phyloP scores from a whole-genome alignment of 1,140 invertebrate species.

The Thaumatotibia leucotreta region DNA sequence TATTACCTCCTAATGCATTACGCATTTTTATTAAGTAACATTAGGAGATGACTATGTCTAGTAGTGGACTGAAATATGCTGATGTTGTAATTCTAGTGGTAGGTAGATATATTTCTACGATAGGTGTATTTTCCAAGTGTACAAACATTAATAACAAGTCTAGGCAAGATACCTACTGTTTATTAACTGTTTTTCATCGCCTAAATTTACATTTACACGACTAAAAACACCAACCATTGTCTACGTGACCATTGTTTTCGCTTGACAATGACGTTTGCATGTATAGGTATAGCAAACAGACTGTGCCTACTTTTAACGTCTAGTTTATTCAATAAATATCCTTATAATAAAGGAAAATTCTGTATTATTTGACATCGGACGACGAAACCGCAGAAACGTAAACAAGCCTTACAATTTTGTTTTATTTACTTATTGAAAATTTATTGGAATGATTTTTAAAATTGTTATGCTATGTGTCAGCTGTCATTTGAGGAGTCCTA shows the following conservation, averaged over 20 bases:
- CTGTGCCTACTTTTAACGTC: not conserved
- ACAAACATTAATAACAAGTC: too few species aligned
- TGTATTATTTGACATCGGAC: not conserved
- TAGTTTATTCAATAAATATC: not conserved
- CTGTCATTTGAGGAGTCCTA: too few species aligned
- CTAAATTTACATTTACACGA: not conserved
- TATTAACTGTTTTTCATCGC: not conserved
- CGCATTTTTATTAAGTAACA: too few species aligned
- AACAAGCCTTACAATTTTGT: not conserved
- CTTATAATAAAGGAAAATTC: not conserved
- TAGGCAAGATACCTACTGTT: too few species aligned
- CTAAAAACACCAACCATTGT: not conserved
- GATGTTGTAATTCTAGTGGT: too few species aligned
- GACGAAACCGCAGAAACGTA: not conserved
- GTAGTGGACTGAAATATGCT: too few species aligned
- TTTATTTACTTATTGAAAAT: not conserved
- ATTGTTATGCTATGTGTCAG: too few species aligned
- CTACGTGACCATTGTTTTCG: not conserved
- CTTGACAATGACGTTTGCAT: not conserved
- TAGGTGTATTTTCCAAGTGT: too few species aligned
- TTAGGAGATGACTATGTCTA: too few species aligned
- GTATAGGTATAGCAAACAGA: slow-evolving; percentile 1
- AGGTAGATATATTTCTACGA: too few species aligned
- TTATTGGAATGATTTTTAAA: not conserved
- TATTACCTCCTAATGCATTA: too few species aligned